Conservation (phyloP, 2,797 vertebrate genomes). For the Clarias pachynema region DNA sequence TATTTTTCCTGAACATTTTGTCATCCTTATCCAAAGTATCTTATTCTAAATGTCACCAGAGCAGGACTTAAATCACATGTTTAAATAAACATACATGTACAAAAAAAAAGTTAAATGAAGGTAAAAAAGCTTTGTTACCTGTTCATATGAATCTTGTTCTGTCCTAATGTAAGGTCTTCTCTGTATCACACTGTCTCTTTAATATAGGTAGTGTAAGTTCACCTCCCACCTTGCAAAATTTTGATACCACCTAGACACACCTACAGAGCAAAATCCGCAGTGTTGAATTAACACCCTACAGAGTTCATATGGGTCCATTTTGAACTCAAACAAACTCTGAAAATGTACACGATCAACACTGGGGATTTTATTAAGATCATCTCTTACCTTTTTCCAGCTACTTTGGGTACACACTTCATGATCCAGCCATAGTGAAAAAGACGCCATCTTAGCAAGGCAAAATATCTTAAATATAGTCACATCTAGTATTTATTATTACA, state of each 20-base stretch:
- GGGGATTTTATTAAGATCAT: not conserved
- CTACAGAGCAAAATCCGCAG: conserved; percentile 2
- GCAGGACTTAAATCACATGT: not conserved
- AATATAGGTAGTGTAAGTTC: conserved; percentile 64
- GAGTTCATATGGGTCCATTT: no score
- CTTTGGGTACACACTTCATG: not conserved
- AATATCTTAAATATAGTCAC: not conserved
- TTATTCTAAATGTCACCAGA: not conserved
- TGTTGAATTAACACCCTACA: no score
- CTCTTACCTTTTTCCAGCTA: conserved; percentile 12
- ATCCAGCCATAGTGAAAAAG: not conserved
- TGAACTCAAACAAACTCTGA: no score
- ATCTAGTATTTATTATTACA: not conserved
- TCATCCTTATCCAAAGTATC: not conserved
- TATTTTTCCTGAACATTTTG: not conserved
- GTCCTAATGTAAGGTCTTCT: conserved; percentile 59
- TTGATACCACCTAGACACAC: conserved; percentile 34
- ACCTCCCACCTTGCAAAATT: conserved; percentile 36
- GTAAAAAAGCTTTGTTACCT: conserved; percentile 68
- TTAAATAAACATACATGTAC: not conserved
- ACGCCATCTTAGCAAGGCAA: not conserved
- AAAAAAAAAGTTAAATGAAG: not conserved
- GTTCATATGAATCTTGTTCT: conserved; percentile 49
- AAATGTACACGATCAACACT: no score
- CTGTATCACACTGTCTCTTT: conserved; percentile 50